Conservation (phyloP, 2,113 vertebrate genomes). For the Hylia prasina region DNA sequence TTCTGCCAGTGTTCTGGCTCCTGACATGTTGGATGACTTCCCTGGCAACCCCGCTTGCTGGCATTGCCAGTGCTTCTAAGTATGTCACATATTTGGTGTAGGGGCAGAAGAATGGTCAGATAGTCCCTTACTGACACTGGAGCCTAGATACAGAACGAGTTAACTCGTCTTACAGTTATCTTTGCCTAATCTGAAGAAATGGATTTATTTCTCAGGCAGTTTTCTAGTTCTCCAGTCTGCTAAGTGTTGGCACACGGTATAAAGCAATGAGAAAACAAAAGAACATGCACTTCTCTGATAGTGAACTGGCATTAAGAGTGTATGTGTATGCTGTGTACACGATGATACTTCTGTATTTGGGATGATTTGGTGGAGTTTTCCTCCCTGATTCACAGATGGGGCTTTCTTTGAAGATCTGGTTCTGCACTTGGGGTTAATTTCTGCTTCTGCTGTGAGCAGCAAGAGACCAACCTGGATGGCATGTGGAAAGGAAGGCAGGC, state of each 20-base stretch:
- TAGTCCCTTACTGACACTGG: background rate
- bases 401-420: background rate
- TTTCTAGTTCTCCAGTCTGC: background rate
- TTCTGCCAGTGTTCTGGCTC: background rate
- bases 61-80: background rate
- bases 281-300: background rate
- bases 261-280: background rate
- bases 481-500: background rate
- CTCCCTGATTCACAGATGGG: background rate
- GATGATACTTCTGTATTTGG: background rate
- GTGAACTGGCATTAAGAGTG: background rate
- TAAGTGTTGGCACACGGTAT: background rate
- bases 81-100: background rate
- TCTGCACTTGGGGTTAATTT: background rate
- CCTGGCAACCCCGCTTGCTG: background rate
- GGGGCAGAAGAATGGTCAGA: rapidly evolving
- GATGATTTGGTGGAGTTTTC: background rate
- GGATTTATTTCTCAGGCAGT: background rate
- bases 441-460: background rate
- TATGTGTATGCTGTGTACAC: too few relatives aligned
- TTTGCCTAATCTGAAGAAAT: background rate
- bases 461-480: rapidly evolving
- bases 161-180: background rate
- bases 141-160: background rate
- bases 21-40: background rate